Base-by-base conservation (phyloP, 2,888 invertebrate species). In the Drosophila dives region DNA sequence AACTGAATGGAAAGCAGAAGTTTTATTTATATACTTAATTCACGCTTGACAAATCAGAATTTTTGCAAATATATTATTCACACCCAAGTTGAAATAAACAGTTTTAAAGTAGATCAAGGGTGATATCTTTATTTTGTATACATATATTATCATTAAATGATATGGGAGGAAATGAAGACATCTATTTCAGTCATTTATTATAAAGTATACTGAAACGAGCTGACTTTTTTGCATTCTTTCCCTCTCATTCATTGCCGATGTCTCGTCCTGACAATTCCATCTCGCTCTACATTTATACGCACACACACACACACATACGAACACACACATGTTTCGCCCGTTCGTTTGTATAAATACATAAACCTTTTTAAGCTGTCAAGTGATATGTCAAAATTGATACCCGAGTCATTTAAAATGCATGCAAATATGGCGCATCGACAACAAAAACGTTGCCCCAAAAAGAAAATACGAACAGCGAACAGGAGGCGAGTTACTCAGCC, bases 341-440 rank as follows among this genome's bases (percentile, higher is more conserved):
- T 79, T 77, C 73, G 86, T 73, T 80, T 81, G 79, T 77, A 86
- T 87, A 90, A 87, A 90, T 90, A 89, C 86, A 87, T 89, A 90
- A 87, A 87, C 90, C 90, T 89, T 89, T 87, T 90, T 90, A 90
- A 90, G 86, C 86, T 90, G 86, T 89, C 86, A 90, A 90, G 90
- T 87, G 86, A 87, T 87, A 87, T 86, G 90, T 89, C 86, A 90
- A 90, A 87, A 87, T 87, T 87, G 90, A 87, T 87, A 87, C 90
- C 90, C 89, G 85, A 87, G 87, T 89, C 89, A 87, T 90, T 87
- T 90, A 80, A 87, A 87, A 87, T 90, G 90, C 86, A 90, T 87
- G 90, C 86, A 87, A 87, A 87, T 89, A 78, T 83, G 72, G 76
- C 85, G 81, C 84, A 76, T 77, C 80, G 72, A 66, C 86, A 71